Evolutionary conservation across 2,113 vertebrate species (phyloP), one percentile per base, ranked within the genome.

Genomic region (Callaeas wilsoni): DNA sequence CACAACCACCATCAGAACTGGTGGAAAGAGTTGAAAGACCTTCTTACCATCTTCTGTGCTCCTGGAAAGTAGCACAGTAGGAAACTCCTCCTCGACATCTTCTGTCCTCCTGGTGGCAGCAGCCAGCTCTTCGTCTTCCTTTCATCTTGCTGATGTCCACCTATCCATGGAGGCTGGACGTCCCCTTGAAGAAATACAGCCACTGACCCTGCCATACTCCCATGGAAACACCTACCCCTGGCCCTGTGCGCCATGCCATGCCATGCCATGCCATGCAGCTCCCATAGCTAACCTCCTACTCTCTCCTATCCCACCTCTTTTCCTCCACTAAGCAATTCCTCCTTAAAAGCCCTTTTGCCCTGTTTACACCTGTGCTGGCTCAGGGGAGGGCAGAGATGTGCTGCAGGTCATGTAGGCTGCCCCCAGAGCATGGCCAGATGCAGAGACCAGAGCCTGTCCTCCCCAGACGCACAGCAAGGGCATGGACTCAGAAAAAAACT

Each of bases 381-480:
- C 5, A 0, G 26, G 29, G 33, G 14, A 85, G 71, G 29, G 13
- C 20, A 52, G 64, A 30, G 71, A 13, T 30, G 32, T 49, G 50
- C 25, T 33, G 16, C 27, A n/a, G 35, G 53, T 65, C 16, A 2
- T 32, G n/a, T n/a, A 11, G 42, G 44, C 42, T 78, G 67, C 3
- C 49, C 57, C 37, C 73, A 52, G 67, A 60, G n/a, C 53, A 16
- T 0, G 22, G 57, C 46, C 73, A 57, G 50, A 41, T 4, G 1
- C 14, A 7, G 41, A 27, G 35, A 77, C 16, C 55, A 50, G 33
- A 21, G 27, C 23, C 71, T 50, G 42, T 39, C 30, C 26, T 42
- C 14, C 47, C 29, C 0, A 0, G 39, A 46, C 1, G 1, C 59
- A 47, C n/a, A 53, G 32, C 42, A 10, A 55, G 35, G 76, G 35